Conservation (phyloP, 2,888 invertebrate genomes). For the Himalopsyche anomala region DNA sequence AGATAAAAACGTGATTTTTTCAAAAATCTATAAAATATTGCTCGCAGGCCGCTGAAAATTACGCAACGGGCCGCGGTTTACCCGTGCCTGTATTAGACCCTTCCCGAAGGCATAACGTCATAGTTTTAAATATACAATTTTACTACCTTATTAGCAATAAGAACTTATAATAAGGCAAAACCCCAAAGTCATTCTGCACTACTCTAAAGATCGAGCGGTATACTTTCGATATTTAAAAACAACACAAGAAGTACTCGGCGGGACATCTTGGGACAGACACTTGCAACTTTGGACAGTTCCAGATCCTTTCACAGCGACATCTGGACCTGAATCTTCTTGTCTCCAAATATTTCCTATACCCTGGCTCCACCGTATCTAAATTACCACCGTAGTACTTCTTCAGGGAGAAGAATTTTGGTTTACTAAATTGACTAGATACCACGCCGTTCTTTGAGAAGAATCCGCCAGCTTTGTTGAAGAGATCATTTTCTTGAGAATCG, state of each 20-base stretch:
- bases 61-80: too few relatives aligned
- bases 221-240: conserved; percentile 68
- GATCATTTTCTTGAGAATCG: conserved; percentile 59
- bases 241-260: conserved; percentile 74
- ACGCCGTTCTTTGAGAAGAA: conserved; percentile 28
- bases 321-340: conserved; percentile 71
- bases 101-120: too few relatives aligned
- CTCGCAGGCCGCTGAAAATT: too few relatives aligned
- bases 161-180: too few relatives aligned
- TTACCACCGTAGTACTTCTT: conserved; percentile 71
- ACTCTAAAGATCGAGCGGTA: neutral
- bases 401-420: conserved; percentile 67
- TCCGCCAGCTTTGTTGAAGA: conserved; percentile 43
- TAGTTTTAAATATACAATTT: too few relatives aligned
- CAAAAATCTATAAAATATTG: too few relatives aligned
- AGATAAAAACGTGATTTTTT: too few relatives aligned
- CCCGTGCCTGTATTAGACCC: too few relatives aligned
- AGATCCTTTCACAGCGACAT: conserved; percentile 75
- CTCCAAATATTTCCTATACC: conserved; percentile 70
- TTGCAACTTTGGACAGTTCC: conserved; percentile 75
- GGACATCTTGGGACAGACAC: conserved; percentile 75
- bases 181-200: too few relatives aligned
- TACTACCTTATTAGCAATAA: too few relatives aligned
- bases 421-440: conserved; percentile 35
- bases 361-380: conserved; percentile 66